These are phyloP conservation scores for Phataginus tricuspis DNA, from an alignment of 2,797 vertebrate genomes.

Conservation along the genomic window DNA sequence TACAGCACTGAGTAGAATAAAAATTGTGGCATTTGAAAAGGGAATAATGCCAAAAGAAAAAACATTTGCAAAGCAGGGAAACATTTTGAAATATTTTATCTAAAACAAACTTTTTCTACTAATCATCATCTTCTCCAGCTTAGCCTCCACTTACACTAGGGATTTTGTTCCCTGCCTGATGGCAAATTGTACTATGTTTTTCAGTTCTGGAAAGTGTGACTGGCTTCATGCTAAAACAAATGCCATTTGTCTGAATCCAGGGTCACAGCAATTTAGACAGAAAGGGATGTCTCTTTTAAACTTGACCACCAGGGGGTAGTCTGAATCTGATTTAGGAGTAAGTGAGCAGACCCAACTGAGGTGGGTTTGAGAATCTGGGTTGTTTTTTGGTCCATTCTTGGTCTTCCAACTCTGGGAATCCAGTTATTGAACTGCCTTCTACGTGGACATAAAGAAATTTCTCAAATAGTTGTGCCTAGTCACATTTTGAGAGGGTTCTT, in stretches of 20 bases:
- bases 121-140: slow-evolving; percentile 2
- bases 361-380: background rate
- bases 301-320: slow-evolving; percentile 30
- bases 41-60: background rate
- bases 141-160: background rate
- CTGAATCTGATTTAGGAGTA: slow-evolving; percentile 41
- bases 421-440: background rate
- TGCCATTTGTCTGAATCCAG: background rate
- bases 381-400: background rate
- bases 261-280: background rate
- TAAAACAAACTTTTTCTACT: background rate
- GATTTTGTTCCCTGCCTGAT: background rate
- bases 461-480: background rate
- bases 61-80: background rate
- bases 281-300: background rate
- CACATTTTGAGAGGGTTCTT: background rate
- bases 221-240: background rate
- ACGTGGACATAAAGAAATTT: background rate
- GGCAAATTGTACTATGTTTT: slow-evolving; percentile 2
- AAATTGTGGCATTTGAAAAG: background rate
- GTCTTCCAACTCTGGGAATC: background rate
- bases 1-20: background rate
- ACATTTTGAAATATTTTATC: background rate
- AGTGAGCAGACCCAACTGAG: background rate
- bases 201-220: slow-evolving; percentile 14